Conservation (phyloP, 2,113 vertebrate species). For the Crotalus horridus region DNA sequence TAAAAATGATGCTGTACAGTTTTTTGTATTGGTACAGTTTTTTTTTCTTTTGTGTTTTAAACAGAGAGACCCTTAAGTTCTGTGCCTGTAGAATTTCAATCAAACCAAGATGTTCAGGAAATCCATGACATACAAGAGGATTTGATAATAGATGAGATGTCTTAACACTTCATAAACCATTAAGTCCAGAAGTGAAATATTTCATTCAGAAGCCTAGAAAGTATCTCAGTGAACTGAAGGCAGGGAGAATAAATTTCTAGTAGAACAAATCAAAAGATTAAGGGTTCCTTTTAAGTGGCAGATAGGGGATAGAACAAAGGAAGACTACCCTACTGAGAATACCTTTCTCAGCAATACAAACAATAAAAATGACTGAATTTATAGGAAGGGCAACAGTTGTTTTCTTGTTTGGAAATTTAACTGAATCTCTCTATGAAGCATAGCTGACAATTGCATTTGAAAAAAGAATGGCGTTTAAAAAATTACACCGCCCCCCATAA, state of each 20-base stretch:
- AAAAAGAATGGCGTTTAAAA: not conserved
- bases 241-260: not conserved
- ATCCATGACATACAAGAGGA: constrained; percentile 12
- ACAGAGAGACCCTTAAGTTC: not conserved
- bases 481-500: not conserved
- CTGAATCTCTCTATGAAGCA: not conserved
- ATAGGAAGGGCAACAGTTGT: not conserved
- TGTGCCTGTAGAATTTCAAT: constrained; percentile 16
- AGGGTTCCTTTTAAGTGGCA: not conserved
- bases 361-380: not conserved
- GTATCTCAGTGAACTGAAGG: not conserved
- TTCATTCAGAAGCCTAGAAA: constrained; percentile 7
- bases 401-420: not conserved
- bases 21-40: not conserved
- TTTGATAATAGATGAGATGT: constrained; percentile 19
- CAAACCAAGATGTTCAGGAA: not conserved
- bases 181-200: constrained; percentile 19
- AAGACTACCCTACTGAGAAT: not conserved
- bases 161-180: not conserved
- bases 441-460: too few relatives aligned
- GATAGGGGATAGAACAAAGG: not conserved
- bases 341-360: not conserved
- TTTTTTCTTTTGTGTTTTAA: not conserved
- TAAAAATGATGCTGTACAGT: accelerated
- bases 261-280: not conserved